Base-by-base conservation (phyloP, 2,888 invertebrate species). In the Druceiella hillmani region DNA sequence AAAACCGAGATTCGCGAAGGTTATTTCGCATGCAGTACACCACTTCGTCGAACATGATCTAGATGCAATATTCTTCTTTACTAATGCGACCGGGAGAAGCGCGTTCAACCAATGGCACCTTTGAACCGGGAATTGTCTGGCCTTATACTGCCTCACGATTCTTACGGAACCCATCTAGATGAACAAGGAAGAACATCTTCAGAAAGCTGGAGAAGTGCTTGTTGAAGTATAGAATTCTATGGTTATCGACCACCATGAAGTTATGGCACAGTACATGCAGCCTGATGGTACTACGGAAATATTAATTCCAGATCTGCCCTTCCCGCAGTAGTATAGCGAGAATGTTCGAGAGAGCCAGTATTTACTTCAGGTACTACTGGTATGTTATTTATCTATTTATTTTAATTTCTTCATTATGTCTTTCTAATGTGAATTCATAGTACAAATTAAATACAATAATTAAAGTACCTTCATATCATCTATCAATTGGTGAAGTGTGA, bases 51-150 rank as follows among this genome's bases (percentile, higher is more conserved):
- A 50, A 14, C 41, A 47, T 33, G 43, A 52, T 39, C 33, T 52
- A 31, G 52, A 55, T 45, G 52, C 47, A 10, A 12, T 53, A n/a
- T 55, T 48, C 38, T 29, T 35, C 17, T 43, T 26, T 53, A 48
- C 40, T 10, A 55, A 55, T 47, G 56, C 57, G 22, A 58, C 60
- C 29, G 55, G 57, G 3, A 49, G 57, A 38, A 55, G 53, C 44
- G 53, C 54, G 4, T 58, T 49, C 28, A 61, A 59, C 42, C 48
- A 37, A 56, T 61, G 54, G 58, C 58, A 29, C 56, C 57, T 12
- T 41, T 60, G 5, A 56, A 54, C 32, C 38, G 48, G 20, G 49
- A 57, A 20, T n/a, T n/a, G n/a, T n/a, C n/a, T n/a, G n/a, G n/a
- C n/a, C n/a, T n/a, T n/a, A n/a, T n/a, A n/a, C n/a, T n/a, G n/a